Evolutionary conservation across 1,140 invertebrate species (phyloP).

Genomic region (Formica selysi): DNA sequence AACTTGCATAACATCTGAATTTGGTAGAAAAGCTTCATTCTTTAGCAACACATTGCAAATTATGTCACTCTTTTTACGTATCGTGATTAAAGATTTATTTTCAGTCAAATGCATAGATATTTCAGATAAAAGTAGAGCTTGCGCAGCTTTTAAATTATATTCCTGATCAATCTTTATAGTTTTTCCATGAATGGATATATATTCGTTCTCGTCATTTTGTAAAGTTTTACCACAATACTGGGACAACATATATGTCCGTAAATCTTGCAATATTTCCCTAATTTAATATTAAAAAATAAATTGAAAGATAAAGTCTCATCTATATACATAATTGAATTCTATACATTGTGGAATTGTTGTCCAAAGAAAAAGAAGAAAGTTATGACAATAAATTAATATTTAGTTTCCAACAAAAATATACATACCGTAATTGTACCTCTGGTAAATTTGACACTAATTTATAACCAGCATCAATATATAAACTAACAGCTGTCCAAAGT

Average conservation of each 20-base stretch:
- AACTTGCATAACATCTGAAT: constrained; percentile 75
- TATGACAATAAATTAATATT: neutral
- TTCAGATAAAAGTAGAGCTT: constrained; percentile 74
- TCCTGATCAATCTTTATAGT: constrained; percentile 62
- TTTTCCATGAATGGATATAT: neutral
- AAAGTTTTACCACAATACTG: constrained; percentile 31
- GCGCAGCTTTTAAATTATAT: constrained; percentile 72
- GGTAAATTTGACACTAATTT: constrained; percentile 76
- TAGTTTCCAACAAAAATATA: constrained; percentile 24
- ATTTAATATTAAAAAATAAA: constrained; percentile 43
- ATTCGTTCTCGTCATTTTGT: constrained; percentile 32
- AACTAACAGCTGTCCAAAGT: constrained; percentile 81
- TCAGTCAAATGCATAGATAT: constrained; percentile 76
- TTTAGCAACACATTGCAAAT: constrained; percentile 76
- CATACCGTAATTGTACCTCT: constrained; percentile 78
- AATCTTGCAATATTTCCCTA: constrained; percentile 74
- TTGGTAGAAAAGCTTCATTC: constrained; percentile 80
- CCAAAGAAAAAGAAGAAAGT: neutral
- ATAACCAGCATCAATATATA: constrained; percentile 80
- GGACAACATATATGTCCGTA: constrained; percentile 54
- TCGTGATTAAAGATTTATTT: constrained; percentile 61
- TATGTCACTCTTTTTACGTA: constrained; percentile 67
- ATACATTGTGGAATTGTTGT: neutral
- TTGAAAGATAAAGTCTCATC: constrained; percentile 1
- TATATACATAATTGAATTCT: neutral